phyloP scores from a whole-genome alignment of 2,888 invertebrate species.

The Drosophila nr. perissopoda region DNA sequence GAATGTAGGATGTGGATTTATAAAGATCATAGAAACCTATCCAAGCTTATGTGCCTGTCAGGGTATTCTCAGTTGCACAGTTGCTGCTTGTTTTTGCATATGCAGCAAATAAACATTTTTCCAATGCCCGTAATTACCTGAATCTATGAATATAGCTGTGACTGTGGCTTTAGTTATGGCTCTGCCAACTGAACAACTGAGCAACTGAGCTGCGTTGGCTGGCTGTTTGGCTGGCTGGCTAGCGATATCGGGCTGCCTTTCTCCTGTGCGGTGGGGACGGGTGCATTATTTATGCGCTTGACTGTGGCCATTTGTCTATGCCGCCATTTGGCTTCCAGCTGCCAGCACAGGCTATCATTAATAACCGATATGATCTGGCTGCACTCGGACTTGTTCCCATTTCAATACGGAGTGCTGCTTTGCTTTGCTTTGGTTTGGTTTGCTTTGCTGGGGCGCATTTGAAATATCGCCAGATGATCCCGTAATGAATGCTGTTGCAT shows the following conservation, averaged over 20 bases:
- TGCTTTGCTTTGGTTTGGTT: neutral
- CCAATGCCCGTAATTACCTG: slow-evolving; percentile 59
- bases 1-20: neutral
- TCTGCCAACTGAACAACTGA: neutral
- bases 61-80: neutral
- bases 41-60: neutral
- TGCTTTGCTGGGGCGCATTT: slow-evolving; percentile 51
- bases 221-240: slow-evolving; percentile 3
- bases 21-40: neutral
- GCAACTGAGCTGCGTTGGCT: neutral
- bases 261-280: slow-evolving; percentile 40
- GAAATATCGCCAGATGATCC: slow-evolving; percentile 72
- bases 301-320: slow-evolving; percentile 69
- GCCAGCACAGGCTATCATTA: slow-evolving; percentile 81
- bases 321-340: slow-evolving; percentile 82
- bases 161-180: slow-evolving; percentile 17
- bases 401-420: slow-evolving; percentile 28
- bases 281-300: slow-evolving; percentile 69
- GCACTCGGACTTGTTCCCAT: slow-evolving; percentile 59
- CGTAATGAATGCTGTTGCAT: slow-evolving; percentile 66
- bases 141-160: slow-evolving; percentile 30
- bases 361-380: slow-evolving; percentile 82
- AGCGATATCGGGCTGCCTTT: slow-evolving; percentile 65
- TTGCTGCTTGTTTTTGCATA: slow-evolving; percentile 38
- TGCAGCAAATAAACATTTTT: slow-evolving; percentile 18